These are phyloP conservation scores for Aleiodes leptofemur DNA, from an alignment of 2,888 invertebrate genomes.

Conservation along the genomic window DNA sequence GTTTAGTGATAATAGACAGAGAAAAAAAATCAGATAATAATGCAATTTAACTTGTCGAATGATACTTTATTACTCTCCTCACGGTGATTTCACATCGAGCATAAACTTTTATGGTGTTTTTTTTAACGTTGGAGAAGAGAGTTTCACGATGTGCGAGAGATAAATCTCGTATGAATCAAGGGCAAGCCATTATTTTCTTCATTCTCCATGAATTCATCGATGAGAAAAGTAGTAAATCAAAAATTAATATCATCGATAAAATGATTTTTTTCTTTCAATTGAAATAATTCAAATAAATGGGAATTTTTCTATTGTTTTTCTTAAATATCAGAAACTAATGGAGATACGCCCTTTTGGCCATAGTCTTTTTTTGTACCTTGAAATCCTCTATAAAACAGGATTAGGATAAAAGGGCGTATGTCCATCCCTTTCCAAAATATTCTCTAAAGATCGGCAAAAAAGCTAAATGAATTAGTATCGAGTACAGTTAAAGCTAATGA, in stretches of 20 bases:
- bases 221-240: background rate
- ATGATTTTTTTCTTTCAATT: slow-evolving; percentile 1
- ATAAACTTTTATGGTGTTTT: slow-evolving; percentile 59
- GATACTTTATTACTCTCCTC: slow-evolving; percentile 63
- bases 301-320: too few relatives aligned
- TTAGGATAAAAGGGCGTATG: too few relatives aligned
- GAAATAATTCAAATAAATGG: background rate
- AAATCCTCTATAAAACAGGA: too few relatives aligned
- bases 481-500: too few relatives aligned
- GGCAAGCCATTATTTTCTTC: background rate
- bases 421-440: too few relatives aligned
- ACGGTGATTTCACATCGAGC: slow-evolving; percentile 57
- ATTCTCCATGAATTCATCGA: background rate
- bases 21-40: slow-evolving; percentile 46
- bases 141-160: slow-evolving; percentile 48
- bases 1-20: slow-evolving; percentile 2
- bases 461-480: too few relatives aligned
- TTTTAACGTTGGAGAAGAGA: slow-evolving; percentile 53
- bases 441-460: too few relatives aligned
- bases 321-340: too few relatives aligned
- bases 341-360: too few relatives aligned
- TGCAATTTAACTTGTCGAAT: slow-evolving; percentile 62
- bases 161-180: slow-evolving; percentile 10
- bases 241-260: too few relatives aligned
- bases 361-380: too few relatives aligned